These are phyloP conservation scores for Bilobella aurantiaca DNA, from an alignment of 1,140 invertebrate genomes.

Conservation along the genomic window DNA sequence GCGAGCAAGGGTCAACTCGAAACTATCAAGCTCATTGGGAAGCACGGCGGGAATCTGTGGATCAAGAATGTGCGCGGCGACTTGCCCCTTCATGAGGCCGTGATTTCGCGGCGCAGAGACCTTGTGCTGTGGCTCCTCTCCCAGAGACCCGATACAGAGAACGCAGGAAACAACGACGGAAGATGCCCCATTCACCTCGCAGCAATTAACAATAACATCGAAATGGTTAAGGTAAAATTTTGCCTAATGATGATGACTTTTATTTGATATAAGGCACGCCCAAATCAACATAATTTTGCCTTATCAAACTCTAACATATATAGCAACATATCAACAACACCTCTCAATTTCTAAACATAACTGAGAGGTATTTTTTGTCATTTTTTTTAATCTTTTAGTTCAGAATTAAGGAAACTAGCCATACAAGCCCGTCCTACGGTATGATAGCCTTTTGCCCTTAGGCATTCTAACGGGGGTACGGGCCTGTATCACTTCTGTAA, in stretches of 20 bases:
- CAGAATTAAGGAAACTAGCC: too few relatives aligned
- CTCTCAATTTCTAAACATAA: too few relatives aligned
- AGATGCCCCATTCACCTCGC: slow-evolving; percentile 86
- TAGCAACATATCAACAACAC: too few relatives aligned
- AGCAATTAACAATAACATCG: slow-evolving; percentile 84
- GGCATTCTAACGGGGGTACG: too few relatives aligned
- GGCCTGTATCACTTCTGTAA: too few relatives aligned
- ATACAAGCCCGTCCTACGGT: too few relatives aligned
- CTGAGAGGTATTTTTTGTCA: too few relatives aligned
- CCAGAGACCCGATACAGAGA: slow-evolving; percentile 68
- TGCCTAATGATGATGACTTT: not conserved
- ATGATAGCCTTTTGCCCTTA: too few relatives aligned
- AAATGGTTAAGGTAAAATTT: slow-evolving; percentile 67
- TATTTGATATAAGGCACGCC: too few relatives aligned
- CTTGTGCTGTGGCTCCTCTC: slow-evolving; percentile 74
- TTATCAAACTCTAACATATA: too few relatives aligned
- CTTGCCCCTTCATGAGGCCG: slow-evolving; percentile 86
- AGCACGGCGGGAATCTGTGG: slow-evolving; percentile 80
- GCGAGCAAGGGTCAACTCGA: slow-evolving; percentile 90
- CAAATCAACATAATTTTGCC: too few relatives aligned
- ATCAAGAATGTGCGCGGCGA: slow-evolving; percentile 82
- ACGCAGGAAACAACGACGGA: slow-evolving; percentile 83
- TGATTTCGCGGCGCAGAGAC: slow-evolving; percentile 77
- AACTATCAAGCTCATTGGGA: slow-evolving; percentile 62
- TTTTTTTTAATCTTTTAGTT: too few relatives aligned